A percentile compares a stretch with the other conserved stretches of the same genome.
These are phyloP conservation scores for Eueremaeus valkanovi DNA, from an alignment of 2,888 invertebrate species.

Conservation along the genomic window DNA sequence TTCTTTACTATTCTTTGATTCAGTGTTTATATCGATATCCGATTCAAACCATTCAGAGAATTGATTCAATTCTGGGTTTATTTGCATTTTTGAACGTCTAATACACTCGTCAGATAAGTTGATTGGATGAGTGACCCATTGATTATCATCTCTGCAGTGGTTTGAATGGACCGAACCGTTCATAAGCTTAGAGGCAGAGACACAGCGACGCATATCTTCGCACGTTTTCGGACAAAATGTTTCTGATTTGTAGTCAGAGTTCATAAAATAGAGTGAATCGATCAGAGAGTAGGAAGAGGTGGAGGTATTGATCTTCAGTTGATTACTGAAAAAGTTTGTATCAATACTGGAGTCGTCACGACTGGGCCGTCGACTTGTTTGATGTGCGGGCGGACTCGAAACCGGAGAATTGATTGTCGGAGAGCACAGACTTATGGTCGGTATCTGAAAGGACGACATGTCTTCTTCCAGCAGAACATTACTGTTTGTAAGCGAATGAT, in stretches of 20 bases:
- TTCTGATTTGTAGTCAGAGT: constrained; percentile 11
- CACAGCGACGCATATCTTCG: constrained; percentile 39
- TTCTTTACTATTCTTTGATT: not conserved
- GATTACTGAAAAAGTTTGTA: constrained; percentile 8
- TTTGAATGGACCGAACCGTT: not conserved
- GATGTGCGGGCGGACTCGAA: not conserved
- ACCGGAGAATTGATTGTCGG: not conserved
- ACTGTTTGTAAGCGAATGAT: constrained; percentile 3
- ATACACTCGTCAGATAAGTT: not conserved
- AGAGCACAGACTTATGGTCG: not conserved
- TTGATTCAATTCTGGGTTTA: not conserved
- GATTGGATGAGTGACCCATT: not conserved
- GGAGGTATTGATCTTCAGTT: constrained; percentile 17
- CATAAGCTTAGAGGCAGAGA: constrained; percentile 23
- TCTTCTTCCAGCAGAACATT: constrained; percentile 5
- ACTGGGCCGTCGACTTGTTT: constrained; percentile 11
- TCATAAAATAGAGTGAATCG: constrained; percentile 26
- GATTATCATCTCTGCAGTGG: not conserved
- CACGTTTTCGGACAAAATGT: not conserved
- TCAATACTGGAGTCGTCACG: constrained; percentile 13
- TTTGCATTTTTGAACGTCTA: not conserved
- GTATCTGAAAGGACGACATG: not conserved
- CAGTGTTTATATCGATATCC: not conserved
- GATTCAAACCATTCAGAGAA: constrained; percentile 15
- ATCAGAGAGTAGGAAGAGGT: constrained; percentile 23